These are phyloP conservation scores for Phrynosoma blainvillii DNA, from an alignment of 2,113 vertebrate genomes.

Conservation along the genomic window DNA sequence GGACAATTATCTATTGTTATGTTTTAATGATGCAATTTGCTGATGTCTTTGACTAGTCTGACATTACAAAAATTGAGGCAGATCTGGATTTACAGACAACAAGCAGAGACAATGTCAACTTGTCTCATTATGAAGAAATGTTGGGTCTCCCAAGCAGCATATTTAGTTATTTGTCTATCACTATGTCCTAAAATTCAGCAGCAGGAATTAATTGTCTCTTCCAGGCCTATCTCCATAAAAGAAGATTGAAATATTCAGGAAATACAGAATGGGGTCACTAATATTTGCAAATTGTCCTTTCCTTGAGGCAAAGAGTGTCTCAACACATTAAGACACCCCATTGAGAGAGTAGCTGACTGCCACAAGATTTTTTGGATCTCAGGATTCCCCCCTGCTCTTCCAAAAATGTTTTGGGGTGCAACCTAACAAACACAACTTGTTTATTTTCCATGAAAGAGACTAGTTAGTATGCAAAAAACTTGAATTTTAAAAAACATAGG, in stretches of 20 bases:
- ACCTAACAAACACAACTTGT: too few species aligned
- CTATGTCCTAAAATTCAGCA: conserved; percentile 20
- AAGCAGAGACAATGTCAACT: conserved; percentile 65
- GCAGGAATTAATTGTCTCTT: conserved; percentile 22
- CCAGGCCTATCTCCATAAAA: conserved; percentile 19
- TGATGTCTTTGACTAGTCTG: conserved; percentile 68
- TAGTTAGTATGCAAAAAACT: too few species aligned
- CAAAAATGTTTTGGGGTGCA: too few species aligned
- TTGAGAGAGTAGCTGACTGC: too few species aligned
- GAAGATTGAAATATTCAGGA: background rate
- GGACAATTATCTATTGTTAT: conserved; percentile 62
- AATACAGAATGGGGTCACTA: background rate
- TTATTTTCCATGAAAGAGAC: too few species aligned
- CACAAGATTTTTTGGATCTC: too few species aligned
- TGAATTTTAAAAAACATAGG: too few species aligned
- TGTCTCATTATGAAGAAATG: conserved; percentile 70
- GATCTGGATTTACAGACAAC: conserved; percentile 67
- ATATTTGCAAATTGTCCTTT: too few species aligned
- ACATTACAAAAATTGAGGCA: conserved; percentile 69
- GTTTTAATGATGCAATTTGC: conserved; percentile 73
- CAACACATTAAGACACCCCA: too few species aligned
- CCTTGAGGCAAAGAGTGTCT: too few species aligned
- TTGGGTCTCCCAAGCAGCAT: conserved; percentile 63
- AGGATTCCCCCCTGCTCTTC: too few species aligned
- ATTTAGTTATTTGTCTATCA: conserved; percentile 68